phyloP scores from a whole-genome alignment of 35 echinoderm and acorn worm species.

The Ophiothrix spiculata region DNA sequence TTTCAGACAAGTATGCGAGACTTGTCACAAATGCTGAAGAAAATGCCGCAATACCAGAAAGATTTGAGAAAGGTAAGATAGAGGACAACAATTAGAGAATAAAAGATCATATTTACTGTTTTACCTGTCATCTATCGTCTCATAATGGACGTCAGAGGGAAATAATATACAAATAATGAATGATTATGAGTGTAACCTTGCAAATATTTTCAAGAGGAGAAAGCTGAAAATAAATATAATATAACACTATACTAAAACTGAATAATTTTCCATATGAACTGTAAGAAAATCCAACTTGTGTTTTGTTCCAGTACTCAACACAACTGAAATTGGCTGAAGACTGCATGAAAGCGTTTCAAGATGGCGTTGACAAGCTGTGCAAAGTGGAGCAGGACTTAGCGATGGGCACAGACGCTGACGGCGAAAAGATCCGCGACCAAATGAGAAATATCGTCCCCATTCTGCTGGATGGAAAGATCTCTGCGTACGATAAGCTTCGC shows the following conservation, averaged over 20 bases:
- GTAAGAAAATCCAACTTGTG: too few species aligned
- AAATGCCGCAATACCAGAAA: slow-evolving; percentile 99
- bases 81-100: too few species aligned
- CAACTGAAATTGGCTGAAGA: slow-evolving; percentile 92
- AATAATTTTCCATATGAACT: too few species aligned
- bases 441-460: slow-evolving; percentile 99
- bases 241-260: too few species aligned
- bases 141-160: too few species aligned
- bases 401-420: slow-evolving; percentile 86
- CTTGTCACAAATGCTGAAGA: slow-evolving; percentile 93
- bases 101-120: too few species aligned
- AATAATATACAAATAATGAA: too few species aligned
- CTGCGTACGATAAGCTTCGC: slow-evolving; percentile 92
- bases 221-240: too few species aligned
- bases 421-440: slow-evolving; percentile 89
- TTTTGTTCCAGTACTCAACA: slow-evolving; percentile 76
- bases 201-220: too few species aligned
- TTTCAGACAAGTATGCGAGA: slow-evolving; percentile 83
- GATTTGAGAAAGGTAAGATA: slow-evolving; percentile 80
- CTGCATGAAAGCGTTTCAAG: slow-evolving; percentile 94
- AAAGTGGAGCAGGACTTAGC: slow-evolving; percentile 96
- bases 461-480: slow-evolving; percentile 85
- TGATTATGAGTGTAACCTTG: too few species aligned
- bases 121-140: too few species aligned
- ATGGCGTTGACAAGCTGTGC: slow-evolving; percentile 86